Base-by-base conservation (phyloP, 1,140 invertebrate genomes). In the Lepidostoma basale region DNA sequence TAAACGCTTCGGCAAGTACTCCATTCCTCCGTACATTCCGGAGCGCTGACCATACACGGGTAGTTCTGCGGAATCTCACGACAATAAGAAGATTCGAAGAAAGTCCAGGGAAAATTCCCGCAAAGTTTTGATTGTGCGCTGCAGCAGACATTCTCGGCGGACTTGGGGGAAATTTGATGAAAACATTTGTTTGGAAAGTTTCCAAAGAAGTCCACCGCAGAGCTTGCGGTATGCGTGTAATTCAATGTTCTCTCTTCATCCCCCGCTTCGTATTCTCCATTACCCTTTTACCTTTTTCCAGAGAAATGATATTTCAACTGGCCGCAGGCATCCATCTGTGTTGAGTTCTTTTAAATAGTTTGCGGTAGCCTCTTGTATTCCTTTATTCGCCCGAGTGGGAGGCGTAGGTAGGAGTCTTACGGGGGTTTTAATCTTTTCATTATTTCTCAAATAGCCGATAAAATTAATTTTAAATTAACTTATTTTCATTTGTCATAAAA, bases 51-150 rank as follows among this genome's bases (percentile, higher is more conserved):
- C 56, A 42, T 12, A 44, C 25, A 10, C 23, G 20, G 20, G 18
- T 3, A 22, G 18, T 20, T 12, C n/a, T 33, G 52, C 10, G 44
- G 44, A 63, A 62, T 62, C 49, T 36, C 54, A 10, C 60, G 40
- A 33, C 60, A 59, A 67, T 67, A 67, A 67, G 44, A 70, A 68
- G 52, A 65, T 16, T 36, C 28, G 54, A 67, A 71, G 69, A 71
- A 71, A 71, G 22, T 62, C 56, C 49, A 12, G 30, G 30, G 58
- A 63, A 68, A 65, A 72, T 68, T 68, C 62, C 47, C 62, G 70
- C 65, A 72, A 72, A 72, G 70, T 72, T 72, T 72, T 72, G 70
- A 72, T 72, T 72, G 70, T 68, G 65, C 56, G 66, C 42, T 72
- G 70, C 70, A 72, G 62, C 52, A 33, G 69, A 66, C 70, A 72